phyloP scores from a whole-genome alignment of 1,140 invertebrate genomes.

The Zophobas morio region DNA sequence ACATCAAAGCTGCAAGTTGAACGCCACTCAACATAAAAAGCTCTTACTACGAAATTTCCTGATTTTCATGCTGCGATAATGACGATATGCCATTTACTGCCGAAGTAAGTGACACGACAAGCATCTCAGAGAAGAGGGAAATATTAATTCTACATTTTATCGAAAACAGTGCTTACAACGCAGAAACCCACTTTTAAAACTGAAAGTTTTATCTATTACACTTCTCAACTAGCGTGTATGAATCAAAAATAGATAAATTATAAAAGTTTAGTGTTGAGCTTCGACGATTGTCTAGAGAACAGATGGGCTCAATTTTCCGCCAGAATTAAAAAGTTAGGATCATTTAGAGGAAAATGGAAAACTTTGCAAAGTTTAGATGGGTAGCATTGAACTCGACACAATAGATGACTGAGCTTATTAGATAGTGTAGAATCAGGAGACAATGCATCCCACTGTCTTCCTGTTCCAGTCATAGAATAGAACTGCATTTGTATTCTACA shows the following conservation, averaged over 20 bases:
- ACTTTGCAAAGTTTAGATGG: too few species aligned
- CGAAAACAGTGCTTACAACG: conserved; percentile 1
- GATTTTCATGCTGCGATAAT: conserved; percentile 8
- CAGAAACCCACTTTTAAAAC: not conserved
- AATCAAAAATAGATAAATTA: not conserved
- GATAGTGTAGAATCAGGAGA: too few species aligned
- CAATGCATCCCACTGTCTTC: too few species aligned
- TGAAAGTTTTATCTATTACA: not conserved
- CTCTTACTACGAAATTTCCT: not conserved
- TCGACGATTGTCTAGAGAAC: not conserved
- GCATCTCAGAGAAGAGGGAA: not conserved
- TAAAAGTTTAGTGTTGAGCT: not conserved
- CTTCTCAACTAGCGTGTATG: not conserved
- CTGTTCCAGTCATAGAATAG: too few species aligned
- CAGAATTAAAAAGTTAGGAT: not conserved
- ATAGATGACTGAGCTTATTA: too few species aligned
- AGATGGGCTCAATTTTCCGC: not conserved
- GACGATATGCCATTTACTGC: not conserved
- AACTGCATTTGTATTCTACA: too few species aligned
- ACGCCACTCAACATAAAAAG: not conserved
- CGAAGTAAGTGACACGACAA: not conserved
- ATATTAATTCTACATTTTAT: not conserved
- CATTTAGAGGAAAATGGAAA: too few species aligned
- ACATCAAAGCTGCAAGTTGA: not conserved
- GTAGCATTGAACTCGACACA: too few species aligned